Base-by-base conservation (phyloP, 2,888 invertebrate species). In the Phortica magna region DNA sequence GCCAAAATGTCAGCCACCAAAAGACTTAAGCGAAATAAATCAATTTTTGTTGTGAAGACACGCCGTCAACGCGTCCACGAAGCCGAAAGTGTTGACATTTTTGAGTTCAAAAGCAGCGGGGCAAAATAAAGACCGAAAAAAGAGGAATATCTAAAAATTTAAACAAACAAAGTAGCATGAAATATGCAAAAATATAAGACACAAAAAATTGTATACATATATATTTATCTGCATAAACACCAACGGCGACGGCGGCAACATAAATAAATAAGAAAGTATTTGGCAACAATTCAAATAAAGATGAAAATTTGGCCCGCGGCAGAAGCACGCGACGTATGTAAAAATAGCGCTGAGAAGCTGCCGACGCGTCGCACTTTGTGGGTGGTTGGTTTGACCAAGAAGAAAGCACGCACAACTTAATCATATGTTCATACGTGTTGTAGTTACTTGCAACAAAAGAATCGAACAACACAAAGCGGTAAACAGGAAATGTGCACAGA, bases 21-120 rank as follows among this genome's bases (percentile, higher is more conserved):
- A 31, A 12, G 14, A 31, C 19, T 19, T 61, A 9, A 9, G 12
- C n/a, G 17, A 68, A 68, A 43, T 68, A 68, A 68, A 42, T 68
- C 42, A 68, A 68, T 2, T 43, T 17, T 10, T 7, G n/a, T 22
- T 61, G 19, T 22, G 10, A 19, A 61, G 61, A 22, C 19, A 22
- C 3, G 7, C 22, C 55, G n/a, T 55, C 55, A n/a, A 6, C 55
- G 7, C 55, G 6, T 17, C 55, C n/a, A 55, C 10, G 55, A 55
- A 65, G 39, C 65, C 19, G 22, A 68, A 68, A 68, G 65, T 70
- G 78, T 73, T 65, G 71, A 80, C 65, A 80, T 79, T 81, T 81
- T 65, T 78, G 71, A 75, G 74, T 64, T 48, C 7, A 48, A 12
- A 48, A 48, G 48, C 48, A 48, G 48, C 31, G 31, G 31, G n/a